Conservation (phyloP, 2,797 vertebrate species). For the Muscicapa comitata region DNA sequence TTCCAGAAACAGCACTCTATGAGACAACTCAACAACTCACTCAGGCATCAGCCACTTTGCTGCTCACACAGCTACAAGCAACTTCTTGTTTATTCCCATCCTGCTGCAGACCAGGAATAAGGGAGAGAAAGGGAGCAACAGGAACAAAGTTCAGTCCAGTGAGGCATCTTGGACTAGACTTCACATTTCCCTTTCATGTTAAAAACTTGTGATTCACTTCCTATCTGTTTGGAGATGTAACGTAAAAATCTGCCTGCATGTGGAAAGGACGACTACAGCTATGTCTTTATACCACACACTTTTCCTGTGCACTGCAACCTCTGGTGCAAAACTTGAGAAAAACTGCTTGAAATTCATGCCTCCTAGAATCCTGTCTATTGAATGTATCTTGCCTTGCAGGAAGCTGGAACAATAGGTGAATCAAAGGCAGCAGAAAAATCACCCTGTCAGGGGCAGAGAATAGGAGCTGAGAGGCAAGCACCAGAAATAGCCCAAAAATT, state of each 20-base stretch:
- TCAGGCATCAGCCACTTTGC: not conserved
- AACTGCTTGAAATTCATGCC: slow-evolving; percentile 46
- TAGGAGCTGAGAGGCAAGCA: not conserved
- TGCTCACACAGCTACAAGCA: not conserved
- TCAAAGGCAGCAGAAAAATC: slow-evolving; percentile 42
- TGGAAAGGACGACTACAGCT: not conserved
- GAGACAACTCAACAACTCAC: not conserved
- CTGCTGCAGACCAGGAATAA: not conserved
- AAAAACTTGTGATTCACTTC: not conserved
- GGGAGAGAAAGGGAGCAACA: not conserved
- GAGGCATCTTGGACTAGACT: not conserved
- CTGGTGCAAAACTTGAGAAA: slow-evolving; percentile 13
- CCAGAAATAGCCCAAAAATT: slow-evolving; percentile 28
- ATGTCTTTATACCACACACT: not conserved
- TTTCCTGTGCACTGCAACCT: not conserved
- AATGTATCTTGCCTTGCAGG: slow-evolving; percentile 8
- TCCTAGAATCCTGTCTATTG: slow-evolving; percentile 7
- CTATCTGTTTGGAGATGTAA: not conserved
- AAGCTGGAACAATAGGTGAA: slow-evolving; percentile 57
- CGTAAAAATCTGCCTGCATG: not conserved
- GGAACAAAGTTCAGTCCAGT: not conserved
- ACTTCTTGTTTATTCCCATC: not conserved
- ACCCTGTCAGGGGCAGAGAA: slow-evolving; percentile 11
- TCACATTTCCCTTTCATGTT: not conserved
- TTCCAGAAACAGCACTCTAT: not conserved